Conservation (phyloP, 2,113 vertebrate genomes). For the Crotalus horridus region DNA sequence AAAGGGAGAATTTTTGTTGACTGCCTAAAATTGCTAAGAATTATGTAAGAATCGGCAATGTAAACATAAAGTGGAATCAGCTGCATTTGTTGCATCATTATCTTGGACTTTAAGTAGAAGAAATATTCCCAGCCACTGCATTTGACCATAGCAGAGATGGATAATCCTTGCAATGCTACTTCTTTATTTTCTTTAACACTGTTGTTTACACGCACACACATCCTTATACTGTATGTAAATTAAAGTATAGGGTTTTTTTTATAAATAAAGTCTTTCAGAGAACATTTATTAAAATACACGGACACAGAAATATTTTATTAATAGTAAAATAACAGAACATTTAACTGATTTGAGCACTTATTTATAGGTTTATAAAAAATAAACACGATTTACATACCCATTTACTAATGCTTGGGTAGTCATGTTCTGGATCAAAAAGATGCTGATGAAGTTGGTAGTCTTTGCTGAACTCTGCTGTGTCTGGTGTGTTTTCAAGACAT, state of each 20-base stretch:
- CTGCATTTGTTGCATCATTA: constrained; percentile 41
- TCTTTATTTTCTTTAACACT: constrained; percentile 25
- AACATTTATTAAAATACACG: not conserved
- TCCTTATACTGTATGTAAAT: not conserved
- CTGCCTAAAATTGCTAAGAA: constrained; percentile 47
- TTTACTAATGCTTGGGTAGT: constrained; percentile 86
- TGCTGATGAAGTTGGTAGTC: constrained; percentile 95
- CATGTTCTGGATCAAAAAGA: constrained; percentile 92
- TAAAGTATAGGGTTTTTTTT: not conserved
- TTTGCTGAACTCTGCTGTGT: constrained; percentile 95
- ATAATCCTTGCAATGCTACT: constrained; percentile 44
- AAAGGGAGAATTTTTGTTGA: constrained; percentile 35
- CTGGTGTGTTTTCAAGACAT: constrained; percentile 91
- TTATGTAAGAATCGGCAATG: constrained; percentile 42
- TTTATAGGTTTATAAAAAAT: not conserved
- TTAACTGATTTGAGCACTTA: not conserved
- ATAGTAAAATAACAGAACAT: accelerated
- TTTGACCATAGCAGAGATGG: constrained; percentile 45
- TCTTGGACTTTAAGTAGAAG: constrained; percentile 46
- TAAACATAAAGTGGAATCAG: constrained; percentile 55
- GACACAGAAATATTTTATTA: not conserved
- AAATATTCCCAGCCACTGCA: constrained; percentile 40
- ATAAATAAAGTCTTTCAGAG: constrained; percentile 3
- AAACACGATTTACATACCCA: constrained; percentile 80
- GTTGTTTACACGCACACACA: constrained; percentile 25